phyloP scores from a whole-genome alignment of 2,113 vertebrate genomes.

The Amia ocellicauda region DNA sequence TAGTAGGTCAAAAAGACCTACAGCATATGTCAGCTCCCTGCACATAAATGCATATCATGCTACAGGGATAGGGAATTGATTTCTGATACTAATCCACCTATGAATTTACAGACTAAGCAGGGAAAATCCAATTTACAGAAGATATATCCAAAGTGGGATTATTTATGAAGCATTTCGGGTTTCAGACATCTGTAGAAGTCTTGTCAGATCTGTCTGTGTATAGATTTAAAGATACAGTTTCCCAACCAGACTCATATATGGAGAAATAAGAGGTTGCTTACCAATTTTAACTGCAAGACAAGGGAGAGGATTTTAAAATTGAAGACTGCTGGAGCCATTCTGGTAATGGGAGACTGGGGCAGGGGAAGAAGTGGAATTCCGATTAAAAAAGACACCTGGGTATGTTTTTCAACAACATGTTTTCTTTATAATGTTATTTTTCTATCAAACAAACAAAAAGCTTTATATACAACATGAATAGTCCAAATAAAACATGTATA shows the following conservation, averaged over 20 bases:
- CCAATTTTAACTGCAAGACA: conserved; percentile 6
- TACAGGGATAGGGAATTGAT: conserved; percentile 21
- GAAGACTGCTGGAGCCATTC: conserved; percentile 2
- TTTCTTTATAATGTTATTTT: too few relatives aligned
- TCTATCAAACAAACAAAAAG: too few relatives aligned
- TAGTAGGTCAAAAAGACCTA: conserved; percentile 2
- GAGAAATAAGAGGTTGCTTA: conserved; percentile 1
- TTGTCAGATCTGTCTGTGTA: conserved; percentile 5
- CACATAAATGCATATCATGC: conserved; percentile 17
- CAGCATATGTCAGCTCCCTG: not conserved
- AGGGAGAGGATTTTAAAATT: not conserved
- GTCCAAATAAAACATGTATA: too few relatives aligned
- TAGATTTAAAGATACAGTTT: conserved; percentile 19
- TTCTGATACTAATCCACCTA: conserved; percentile 28
- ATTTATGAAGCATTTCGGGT: conserved; percentile 19
- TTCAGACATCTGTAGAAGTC: conserved; percentile 13
- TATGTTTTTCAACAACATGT: not conserved
- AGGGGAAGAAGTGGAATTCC: not conserved
- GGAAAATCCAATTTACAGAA: conserved; percentile 9
- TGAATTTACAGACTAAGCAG: conserved; percentile 11
- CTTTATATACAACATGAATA: too few relatives aligned
- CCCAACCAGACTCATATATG: not conserved
- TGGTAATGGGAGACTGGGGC: not conserved
- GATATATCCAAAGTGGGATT: conserved; percentile 18
- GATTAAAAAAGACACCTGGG: not conserved